Percentiles rank a stretch among this genome's conserved stretches.
phyloP scores from a whole-genome alignment of 2,797 vertebrate species.

The Chaetodon trifasciatus region DNA sequence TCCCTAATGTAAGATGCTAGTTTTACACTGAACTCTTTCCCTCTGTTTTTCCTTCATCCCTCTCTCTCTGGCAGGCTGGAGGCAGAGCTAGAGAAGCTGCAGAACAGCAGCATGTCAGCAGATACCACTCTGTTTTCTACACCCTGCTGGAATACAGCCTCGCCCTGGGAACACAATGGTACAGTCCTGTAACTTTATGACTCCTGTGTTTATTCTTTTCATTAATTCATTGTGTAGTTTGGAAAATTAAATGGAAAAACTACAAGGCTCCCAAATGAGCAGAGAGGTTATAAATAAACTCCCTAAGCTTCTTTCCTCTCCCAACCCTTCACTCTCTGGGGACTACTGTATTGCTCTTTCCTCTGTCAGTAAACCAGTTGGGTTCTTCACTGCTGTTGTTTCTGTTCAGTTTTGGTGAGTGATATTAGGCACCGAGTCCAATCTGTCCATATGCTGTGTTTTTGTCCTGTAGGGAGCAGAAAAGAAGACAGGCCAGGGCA shows the following conservation, averaged over 20 bases:
- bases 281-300: constrained; percentile 48
- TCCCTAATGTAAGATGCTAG: not conserved
- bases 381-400: constrained; percentile 38
- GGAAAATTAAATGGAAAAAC: constrained; percentile 42
- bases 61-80: constrained; percentile 79
- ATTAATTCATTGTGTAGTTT: constrained; percentile 23
- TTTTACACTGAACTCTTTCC: not conserved
- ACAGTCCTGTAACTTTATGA: constrained; percentile 47
- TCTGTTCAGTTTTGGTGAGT: constrained; percentile 17
- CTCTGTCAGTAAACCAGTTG: constrained; percentile 40
- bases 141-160: constrained; percentile 84
- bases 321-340: constrained; percentile 38
- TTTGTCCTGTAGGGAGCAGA: constrained; percentile 72
- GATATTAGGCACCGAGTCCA: not conserved
- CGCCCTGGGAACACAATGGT: constrained; percentile 83
- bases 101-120: constrained; percentile 75
- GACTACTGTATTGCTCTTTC: constrained; percentile 42
- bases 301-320: constrained; percentile 36
- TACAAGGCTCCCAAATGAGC: constrained; percentile 25
- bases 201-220: constrained; percentile 45
- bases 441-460: constrained; percentile 67
- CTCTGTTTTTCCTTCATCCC: not conserved
- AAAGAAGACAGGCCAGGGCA: constrained; percentile 71
- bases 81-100: constrained; percentile 87
- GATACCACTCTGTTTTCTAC: constrained; percentile 84